Evolutionary conservation across 2,797 vertebrate genomes (phyloP), one percentile per base, ranked within the genome.

Genomic region (Sternarchorhynchus goeldii): DNA sequence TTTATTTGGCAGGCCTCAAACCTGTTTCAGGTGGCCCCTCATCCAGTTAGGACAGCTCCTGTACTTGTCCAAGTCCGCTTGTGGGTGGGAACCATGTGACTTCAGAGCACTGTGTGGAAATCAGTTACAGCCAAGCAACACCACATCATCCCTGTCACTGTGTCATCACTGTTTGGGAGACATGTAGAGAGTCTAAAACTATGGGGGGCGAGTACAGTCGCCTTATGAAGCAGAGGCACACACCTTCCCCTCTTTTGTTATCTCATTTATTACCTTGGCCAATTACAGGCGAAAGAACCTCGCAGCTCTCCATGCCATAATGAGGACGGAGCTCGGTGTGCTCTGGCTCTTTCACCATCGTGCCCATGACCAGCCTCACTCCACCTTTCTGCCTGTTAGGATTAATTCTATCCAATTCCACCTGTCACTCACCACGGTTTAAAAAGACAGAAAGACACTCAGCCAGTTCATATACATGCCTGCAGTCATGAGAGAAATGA

Each of bases 341-440:
- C 75, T 77, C 80, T 57, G 68, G 59, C 73, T 77, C 58, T 75
- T 85, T 77, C 60, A 74, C 83, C 82, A 78, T 82, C 76, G 75
- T 89, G 89, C 89, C 88, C 89, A 83, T 85, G 88, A 82, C 79
- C 88, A 90, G 87, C 87, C 86, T 82, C 86, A 87, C 86, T 88
- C 89, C 90, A 90, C 92, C 91, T 93, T 90, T 88, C 88, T 77
- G 85, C 88, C 89, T 90, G 90, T 90, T 92, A 91, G 87, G 89
- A 91, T 91, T 90, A 89, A 92, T 92, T 90, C 89, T 86, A 86
- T 89, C 84, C 88, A 87, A 83, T 87, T 87, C 87, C 87, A 86
- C 84, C 85, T 84, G 85, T 85, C 81, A 80, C 82, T 85, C 84
- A 87, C 82, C 77, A 85, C 87, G 86, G 87, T 89, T 83, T 83